Conservation (phyloP, 2,888 invertebrate species). For the Archaeoteleia sp. region DNA sequence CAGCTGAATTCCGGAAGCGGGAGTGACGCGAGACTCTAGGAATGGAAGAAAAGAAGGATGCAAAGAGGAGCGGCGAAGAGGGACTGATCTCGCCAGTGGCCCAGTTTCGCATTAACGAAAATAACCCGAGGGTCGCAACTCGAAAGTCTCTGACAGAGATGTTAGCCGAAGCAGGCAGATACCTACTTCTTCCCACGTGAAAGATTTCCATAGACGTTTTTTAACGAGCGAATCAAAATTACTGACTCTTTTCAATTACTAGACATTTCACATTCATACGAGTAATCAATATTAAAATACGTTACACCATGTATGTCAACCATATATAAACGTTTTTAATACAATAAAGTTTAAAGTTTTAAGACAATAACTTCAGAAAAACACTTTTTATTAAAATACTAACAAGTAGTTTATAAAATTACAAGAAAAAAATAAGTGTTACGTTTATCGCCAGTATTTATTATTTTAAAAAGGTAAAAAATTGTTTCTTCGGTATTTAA, state of each 20-base stretch:
- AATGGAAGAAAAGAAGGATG: slow-evolving; percentile 35
- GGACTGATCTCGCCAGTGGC: slow-evolving; percentile 46
- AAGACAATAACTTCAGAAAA: no score
- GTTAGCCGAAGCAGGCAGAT: slow-evolving; percentile 9
- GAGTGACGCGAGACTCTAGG: slow-evolving; percentile 22
- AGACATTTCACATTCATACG: slow-evolving; percentile 41
- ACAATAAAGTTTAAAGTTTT: no score
- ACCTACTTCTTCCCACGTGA: slow-evolving; percentile 30
- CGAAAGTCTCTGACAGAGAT: slow-evolving; percentile 27
- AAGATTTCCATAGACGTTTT: slow-evolving; percentile 34
- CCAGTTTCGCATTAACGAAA: slow-evolving; percentile 52
- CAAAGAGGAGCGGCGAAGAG: slow-evolving; percentile 30
- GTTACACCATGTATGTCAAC: no score
- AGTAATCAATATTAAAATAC: no score
- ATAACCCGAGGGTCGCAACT: slow-evolving; percentile 44
- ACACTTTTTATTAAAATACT: no score
- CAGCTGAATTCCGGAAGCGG: slow-evolving; percentile 36
- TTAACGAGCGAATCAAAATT: slow-evolving; percentile 39
- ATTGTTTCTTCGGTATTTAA: no score
- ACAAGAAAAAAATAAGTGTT: no score
- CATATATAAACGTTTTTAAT: no score
- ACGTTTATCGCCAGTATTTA: no score
- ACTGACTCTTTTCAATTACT: slow-evolving; percentile 40
- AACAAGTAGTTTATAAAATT: no score
- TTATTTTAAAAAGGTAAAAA: no score